Base-by-base conservation (phyloP, 1,140 invertebrate species). In the Pemphigus obesinymphae region DNA sequence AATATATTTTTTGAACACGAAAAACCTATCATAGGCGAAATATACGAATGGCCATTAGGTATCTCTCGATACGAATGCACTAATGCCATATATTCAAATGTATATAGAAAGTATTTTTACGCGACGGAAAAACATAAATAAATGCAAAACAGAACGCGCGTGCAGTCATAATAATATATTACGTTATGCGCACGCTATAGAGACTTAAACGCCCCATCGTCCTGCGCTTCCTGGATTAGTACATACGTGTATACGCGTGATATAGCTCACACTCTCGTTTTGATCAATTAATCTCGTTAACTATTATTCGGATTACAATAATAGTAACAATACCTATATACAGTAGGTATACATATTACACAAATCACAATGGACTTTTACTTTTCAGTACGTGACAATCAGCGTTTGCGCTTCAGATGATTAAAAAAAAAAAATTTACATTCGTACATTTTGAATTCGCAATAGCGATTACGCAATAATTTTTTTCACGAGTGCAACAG, bases 311-410 rank as follows among this genome's bases (percentile, higher is more conserved):
- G 29, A 50, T 75, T 53, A 75, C 3, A 45, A 34, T 66, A 34
- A 37, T 23, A 37, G 37, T n/a, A n/a, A 11, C n/a, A n/a, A n/a
- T n/a, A n/a, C n/a, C n/a, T n/a, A n/a, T n/a, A n/a, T n/a, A n/a
- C n/a, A n/a, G n/a, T n/a, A n/a, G n/a, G n/a, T n/a, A n/a, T n/a
- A n/a, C n/a, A n/a, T n/a, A n/a, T n/a, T n/a, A n/a, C n/a, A n/a
- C n/a, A n/a, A n/a, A n/a, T n/a, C 29, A 50, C 70, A 75, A 75
- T 34, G 29, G 10, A 75, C 72, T 75, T 75, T 75, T 75, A 75
- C 72, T 75, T 75, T 75, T 50, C 23, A 29, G 29, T 17, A 63
- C 29, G 31, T 34, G 29, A 63, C 61, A 34, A 58, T 34, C 61
- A 63, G n/a, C 4, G 53, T 13, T 13, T 31, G n/a, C 23, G 58